A percentile compares a stretch with the other conserved stretches of the same genome.
These are phyloP conservation scores for Eudyptes chrysolophus DNA, from an alignment of 2,113 vertebrate genomes.

Conservation along the genomic window DNA sequence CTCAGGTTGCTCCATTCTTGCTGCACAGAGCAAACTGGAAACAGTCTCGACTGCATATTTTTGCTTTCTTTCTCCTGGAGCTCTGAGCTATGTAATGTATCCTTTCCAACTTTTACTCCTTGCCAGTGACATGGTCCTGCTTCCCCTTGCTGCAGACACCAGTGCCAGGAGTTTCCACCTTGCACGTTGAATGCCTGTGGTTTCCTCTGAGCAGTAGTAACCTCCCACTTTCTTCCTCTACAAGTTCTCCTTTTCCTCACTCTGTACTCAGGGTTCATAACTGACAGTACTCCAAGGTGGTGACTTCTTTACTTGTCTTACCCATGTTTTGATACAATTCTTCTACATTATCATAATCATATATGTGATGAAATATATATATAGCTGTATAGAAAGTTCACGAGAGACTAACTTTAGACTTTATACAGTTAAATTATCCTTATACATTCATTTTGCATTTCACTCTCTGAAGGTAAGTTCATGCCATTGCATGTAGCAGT, in stretches of 20 bases:
- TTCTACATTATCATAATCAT: neutral
- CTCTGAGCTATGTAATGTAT: neutral
- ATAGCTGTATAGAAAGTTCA: neutral
- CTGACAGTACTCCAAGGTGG: neutral
- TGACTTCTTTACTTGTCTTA: neutral
- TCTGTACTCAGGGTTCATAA: neutral
- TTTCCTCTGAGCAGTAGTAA: neutral
- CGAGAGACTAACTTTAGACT: neutral
- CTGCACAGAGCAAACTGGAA: neutral
- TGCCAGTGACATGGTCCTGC: neutral
- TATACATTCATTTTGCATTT: neutral
- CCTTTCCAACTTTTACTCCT: neutral
- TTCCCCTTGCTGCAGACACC: neutral
- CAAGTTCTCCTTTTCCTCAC: neutral
- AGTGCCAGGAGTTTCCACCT: neutral
- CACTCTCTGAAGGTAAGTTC: neutral
- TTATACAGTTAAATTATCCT: neutral
- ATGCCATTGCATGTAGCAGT: neutral
- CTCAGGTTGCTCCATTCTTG: neutral
- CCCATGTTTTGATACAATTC: neutral
- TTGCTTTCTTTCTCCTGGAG: neutral
- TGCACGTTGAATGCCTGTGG: neutral
- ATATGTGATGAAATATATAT: neutral
- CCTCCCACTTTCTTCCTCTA: neutral
- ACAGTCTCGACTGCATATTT: fast-evolving